These are phyloP conservation scores for Microtus pennsylvanicus DNA, from an alignment of 2,113 vertebrate genomes.

Conservation along the genomic window DNA sequence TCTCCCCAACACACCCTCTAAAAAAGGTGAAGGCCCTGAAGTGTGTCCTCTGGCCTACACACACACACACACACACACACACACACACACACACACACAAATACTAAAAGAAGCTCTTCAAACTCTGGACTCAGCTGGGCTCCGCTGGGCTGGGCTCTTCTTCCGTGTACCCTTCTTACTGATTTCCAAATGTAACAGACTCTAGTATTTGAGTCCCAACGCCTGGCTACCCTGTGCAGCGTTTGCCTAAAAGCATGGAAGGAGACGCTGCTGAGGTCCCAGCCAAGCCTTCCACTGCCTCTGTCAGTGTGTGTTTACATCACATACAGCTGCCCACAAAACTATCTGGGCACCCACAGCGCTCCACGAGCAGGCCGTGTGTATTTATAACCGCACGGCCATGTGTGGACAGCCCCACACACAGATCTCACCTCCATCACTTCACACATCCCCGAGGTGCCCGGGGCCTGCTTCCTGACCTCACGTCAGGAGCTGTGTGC, in stretches of 20 bases:
- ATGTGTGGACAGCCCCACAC: slow-evolving; percentile 58
- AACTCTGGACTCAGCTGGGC: neutral
- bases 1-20: neutral
- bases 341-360: slow-evolving; percentile 17
- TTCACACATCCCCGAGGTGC: slow-evolving; percentile 65
- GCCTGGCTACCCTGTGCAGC: neutral
- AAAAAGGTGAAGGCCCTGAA: neutral
- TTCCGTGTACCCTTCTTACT: neutral
- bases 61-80: neutral
- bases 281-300: neutral
- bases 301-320: slow-evolving; percentile 26
- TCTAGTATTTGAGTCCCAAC: rapidly evolving
- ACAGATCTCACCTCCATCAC: slow-evolving; percentile 53
- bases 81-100: neutral
- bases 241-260: neutral
- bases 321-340: slow-evolving; percentile 14
- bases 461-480: slow-evolving; percentile 67
- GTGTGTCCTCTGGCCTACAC: neutral
- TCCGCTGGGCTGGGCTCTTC: neutral
- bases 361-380: neutral
- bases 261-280: neutral
- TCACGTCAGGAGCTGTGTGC: slow-evolving; percentile 39
- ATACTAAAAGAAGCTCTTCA: neutral
- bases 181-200: neutral
- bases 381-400: slow-evolving; percentile 72